Percentiles rank a stretch among this genome's conserved stretches.
Conservation (phyloP, 2,113 vertebrate species). For the Chaetops frenatus region DNA sequence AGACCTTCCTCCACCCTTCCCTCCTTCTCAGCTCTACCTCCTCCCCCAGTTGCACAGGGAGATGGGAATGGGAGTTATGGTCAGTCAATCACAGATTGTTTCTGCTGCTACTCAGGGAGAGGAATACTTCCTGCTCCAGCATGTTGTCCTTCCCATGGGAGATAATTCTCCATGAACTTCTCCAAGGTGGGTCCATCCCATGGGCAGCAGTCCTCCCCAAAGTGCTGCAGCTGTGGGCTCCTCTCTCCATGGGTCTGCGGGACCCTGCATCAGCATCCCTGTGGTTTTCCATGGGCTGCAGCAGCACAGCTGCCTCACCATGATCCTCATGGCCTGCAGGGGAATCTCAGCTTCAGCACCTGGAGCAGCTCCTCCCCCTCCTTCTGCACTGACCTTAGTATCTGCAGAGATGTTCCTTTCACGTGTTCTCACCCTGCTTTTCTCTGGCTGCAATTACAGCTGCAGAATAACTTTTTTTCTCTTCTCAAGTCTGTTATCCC, state of each 20-base stretch:
- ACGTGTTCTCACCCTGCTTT: rapidly evolving
- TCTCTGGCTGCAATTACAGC: background rate
- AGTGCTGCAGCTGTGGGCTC: background rate
- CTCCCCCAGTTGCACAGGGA: rapidly evolving
- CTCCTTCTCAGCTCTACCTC: background rate
- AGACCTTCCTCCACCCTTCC: background rate
- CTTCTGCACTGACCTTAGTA: background rate
- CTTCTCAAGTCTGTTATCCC: background rate
- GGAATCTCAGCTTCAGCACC: background rate
- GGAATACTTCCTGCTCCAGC: background rate
- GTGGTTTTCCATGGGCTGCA: too few relatives aligned
- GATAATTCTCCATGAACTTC: background rate
- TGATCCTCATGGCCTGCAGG: rapidly evolving
- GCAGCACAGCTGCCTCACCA: background rate
- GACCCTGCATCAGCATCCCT: background rate
- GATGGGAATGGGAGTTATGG: background rate
- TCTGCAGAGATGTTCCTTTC: background rate
- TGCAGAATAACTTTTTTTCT: background rate
- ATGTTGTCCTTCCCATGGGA: background rate
- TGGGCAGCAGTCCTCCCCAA: background rate
- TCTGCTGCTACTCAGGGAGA: background rate
- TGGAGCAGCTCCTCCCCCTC: background rate
- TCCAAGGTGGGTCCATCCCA: background rate
- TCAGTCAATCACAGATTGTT: background rate
- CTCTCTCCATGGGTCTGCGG: rapidly evolving